Evolutionary conservation across 2,888 invertebrate species (phyloP), one percentile per base, ranked within the genome.

Genomic region (Dioctria linearis): DNA sequence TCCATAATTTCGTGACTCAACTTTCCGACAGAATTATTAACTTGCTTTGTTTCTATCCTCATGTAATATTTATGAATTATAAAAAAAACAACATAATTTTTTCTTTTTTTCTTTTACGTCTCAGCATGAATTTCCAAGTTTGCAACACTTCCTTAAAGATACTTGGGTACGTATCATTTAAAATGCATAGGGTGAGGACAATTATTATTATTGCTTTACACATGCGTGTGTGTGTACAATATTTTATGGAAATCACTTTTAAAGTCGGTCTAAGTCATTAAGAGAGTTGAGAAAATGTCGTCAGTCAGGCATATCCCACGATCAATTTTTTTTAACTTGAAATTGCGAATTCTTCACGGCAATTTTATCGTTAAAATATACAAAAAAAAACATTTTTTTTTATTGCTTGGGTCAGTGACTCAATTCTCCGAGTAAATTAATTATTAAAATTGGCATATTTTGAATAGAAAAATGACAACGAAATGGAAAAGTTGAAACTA

Each of bases 31-130:
- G 25, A 54, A 54, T 54, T 54, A 54, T 54, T 54, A 54, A n/a
- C 11, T 8, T 54, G 11, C 54, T 54, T 54, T 54, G 54, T 54
- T 54, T 54, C 11, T 6, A 54, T 6, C 11, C n/a, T 54, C 54
- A 54, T 54, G 54, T n/a, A 54, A 54, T 54, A 54, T 54, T 54
- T 54, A 54, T 54, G 54, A 54, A 54, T 25, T 25, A 25, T 25
- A 25, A 54, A n/a, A 54, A 54, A 6, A 11, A 54, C 0, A 4
- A 11, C 54, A 6, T 6, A 46, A 54, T 54, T 54, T 54, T 54
- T 54, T 54, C 25, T 25, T 25, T 25, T 25, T 25, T 25, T 25
- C 25, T 25, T 25, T 25, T 25, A 25, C 9, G 54, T 4, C 4
- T 54, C 11, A n/a, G 3, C 11, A 54, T 54, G 54, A 11, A 54